These are phyloP conservation scores for Champsocephalus gunnari DNA, from an alignment of 2,797 vertebrate genomes.

Conservation along the genomic window DNA sequence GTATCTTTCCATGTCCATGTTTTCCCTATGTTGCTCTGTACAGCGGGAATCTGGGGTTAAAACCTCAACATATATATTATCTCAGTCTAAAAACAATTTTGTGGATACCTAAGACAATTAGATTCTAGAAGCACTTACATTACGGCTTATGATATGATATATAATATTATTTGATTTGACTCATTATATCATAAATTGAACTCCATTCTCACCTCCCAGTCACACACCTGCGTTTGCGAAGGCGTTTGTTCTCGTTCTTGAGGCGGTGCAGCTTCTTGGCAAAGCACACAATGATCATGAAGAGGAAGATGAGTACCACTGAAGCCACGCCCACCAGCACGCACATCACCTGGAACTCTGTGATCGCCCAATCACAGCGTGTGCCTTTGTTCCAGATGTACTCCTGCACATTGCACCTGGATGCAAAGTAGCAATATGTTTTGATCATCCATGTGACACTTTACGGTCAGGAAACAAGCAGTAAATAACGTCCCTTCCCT, in stretches of 20 bases:
- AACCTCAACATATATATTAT: slow-evolving; percentile 13
- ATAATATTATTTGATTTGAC: slow-evolving; percentile 13
- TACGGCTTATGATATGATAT: not conserved
- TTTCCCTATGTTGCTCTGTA: slow-evolving; percentile 1
- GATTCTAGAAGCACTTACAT: not conserved
- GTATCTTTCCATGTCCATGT: not conserved
- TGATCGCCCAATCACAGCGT: slow-evolving; percentile 95
- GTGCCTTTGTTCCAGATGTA: slow-evolving; percentile 98
- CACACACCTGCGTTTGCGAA: slow-evolving; percentile 91
- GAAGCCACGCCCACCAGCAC: slow-evolving; percentile 91
- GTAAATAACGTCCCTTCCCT: not conserved
- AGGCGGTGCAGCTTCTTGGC: slow-evolving; percentile 96
- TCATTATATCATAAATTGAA: not conserved
- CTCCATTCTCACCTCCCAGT: slow-evolving; percentile 5
- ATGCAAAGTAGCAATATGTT: slow-evolving; percentile 7
- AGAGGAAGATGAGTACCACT: slow-evolving; percentile 90
- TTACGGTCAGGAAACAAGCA: not conserved
- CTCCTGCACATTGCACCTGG: slow-evolving; percentile 89
- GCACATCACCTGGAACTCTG: slow-evolving; percentile 97
- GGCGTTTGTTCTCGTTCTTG: slow-evolving; percentile 94
- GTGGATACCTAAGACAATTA: slow-evolving; percentile 1
- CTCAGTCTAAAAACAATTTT: slow-evolving; percentile 13
- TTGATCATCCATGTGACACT: not conserved
- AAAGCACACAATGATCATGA: slow-evolving; percentile 98
- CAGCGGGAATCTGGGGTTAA: slow-evolving; percentile 1